Percentiles rank a stretch among this genome's conserved stretches.
These are phyloP conservation scores for Melanotaenia boesemani DNA, from an alignment of 2,797 vertebrate species.

Conservation along the genomic window DNA sequence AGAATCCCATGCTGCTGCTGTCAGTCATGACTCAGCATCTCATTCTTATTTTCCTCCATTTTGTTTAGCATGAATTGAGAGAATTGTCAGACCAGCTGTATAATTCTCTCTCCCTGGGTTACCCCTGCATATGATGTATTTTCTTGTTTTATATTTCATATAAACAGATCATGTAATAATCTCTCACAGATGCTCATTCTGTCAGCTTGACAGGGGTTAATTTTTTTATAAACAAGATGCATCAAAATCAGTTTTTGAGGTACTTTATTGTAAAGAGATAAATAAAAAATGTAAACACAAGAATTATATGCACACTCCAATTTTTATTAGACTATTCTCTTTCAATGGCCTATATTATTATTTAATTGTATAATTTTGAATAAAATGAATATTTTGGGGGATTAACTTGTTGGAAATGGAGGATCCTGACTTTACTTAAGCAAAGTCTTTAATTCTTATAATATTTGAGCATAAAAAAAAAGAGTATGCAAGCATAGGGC, in stretches of 20 bases:
- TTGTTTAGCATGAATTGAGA: slow-evolving; percentile 71
- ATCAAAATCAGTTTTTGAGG: neutral
- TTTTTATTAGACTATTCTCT: neutral
- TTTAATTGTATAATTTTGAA: neutral
- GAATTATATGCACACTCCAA: neutral
- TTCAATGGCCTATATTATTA: neutral
- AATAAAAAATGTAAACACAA: neutral
- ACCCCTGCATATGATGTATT: slow-evolving; percentile 19
- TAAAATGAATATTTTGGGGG: neutral
- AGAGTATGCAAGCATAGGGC: neutral
- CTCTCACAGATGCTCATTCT: slow-evolving; percentile 23
- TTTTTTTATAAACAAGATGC: slow-evolving; percentile 20
- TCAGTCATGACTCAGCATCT: slow-evolving; percentile 67
- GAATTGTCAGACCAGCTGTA: slow-evolving; percentile 28
- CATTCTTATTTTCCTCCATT: slow-evolving; percentile 72
- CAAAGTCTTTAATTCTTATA: neutral
- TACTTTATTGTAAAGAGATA: neutral
- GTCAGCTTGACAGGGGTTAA: slow-evolving; percentile 11
- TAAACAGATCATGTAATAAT: slow-evolving; percentile 12
- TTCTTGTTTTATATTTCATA: slow-evolving; percentile 11
- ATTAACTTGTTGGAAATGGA: neutral
- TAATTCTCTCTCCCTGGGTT: slow-evolving; percentile 3
- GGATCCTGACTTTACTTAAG: neutral
- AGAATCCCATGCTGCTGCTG: slow-evolving; percentile 73
- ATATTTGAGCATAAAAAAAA: neutral